phyloP scores from a whole-genome alignment of 2,888 invertebrate genomes.

The Drosophila ezoana region DNA sequence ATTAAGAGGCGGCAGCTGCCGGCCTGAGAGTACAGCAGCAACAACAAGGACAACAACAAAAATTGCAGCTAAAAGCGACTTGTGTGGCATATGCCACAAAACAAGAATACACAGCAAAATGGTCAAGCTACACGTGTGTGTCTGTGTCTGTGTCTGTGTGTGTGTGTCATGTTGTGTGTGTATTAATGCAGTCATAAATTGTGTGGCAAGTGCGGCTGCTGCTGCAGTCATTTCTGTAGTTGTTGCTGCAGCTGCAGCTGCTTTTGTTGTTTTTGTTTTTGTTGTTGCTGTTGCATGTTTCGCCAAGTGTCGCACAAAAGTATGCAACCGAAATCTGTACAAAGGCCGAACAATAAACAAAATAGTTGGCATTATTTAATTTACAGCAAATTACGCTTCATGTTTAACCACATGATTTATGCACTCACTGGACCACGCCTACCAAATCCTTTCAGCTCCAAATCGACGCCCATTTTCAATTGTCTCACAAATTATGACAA shows the following conservation, averaged over 20 bases:
- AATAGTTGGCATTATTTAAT: constrained; percentile 75
- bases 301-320: constrained; percentile 59
- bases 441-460: background rate
- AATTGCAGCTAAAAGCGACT: constrained; percentile 38
- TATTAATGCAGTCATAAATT: constrained; percentile 76
- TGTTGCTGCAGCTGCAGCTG: constrained; percentile 45
- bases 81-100: constrained; percentile 69
- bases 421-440: constrained; percentile 43
- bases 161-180: constrained; percentile 26
- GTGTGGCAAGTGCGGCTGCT: constrained; percentile 67
- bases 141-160: constrained; percentile 15
- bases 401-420: constrained; percentile 78
- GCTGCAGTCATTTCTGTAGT: constrained; percentile 42
- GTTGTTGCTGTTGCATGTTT: constrained; percentile 55
- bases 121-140: constrained; percentile 34
- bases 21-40: constrained; percentile 36
- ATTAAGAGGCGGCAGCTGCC: constrained; percentile 66
- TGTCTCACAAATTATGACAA: constrained; percentile 68
- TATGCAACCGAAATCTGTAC: constrained; percentile 49
- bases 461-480: constrained; percentile 43
- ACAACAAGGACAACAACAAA: constrained; percentile 25
- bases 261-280: constrained; percentile 33
- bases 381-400: constrained; percentile 74
- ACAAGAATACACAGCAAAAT: constrained; percentile 56
- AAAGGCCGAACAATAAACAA: constrained; percentile 53